These are phyloP conservation scores for Dromaius novaehollandiae DNA, from an alignment of 2,113 vertebrate species.

Conservation along the genomic window DNA sequence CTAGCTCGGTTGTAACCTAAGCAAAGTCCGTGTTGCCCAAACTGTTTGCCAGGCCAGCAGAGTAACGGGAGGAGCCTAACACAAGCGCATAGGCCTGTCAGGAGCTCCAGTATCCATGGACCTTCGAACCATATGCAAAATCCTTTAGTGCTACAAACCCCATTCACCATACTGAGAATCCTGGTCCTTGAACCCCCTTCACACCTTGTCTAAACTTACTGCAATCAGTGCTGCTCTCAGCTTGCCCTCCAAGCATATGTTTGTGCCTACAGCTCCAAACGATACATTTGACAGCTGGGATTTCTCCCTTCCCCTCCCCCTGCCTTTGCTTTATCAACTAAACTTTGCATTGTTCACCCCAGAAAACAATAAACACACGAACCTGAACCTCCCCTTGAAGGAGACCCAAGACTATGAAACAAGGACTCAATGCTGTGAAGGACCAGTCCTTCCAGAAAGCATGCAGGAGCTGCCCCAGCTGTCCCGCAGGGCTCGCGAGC, in stretches of 20 bases:
- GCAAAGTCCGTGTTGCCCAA: background rate
- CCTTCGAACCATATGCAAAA: constrained; percentile 28
- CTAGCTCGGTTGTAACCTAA: background rate
- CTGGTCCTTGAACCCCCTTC: background rate
- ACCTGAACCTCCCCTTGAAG: background rate
- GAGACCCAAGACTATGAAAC: background rate
- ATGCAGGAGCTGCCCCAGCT: background rate
- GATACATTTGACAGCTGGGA: background rate
- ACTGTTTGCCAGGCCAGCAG: background rate
- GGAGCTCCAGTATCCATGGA: background rate
- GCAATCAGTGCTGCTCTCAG: background rate
- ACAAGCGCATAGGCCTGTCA: background rate
- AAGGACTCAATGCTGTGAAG: background rate
- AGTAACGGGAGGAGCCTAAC: background rate
- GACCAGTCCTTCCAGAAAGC: background rate
- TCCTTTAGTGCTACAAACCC: background rate
- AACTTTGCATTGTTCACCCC: background rate
- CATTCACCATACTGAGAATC: background rate
- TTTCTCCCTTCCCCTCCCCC: background rate
- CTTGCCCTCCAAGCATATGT: background rate
- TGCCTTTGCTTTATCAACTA: background rate
- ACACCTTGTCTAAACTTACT: background rate
- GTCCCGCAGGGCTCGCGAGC: background rate
- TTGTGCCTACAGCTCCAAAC: rapidly evolving
- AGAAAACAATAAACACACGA: background rate